Evolutionary conservation across 64 coral and sea anemone genomes (phyloP).

Genomic region (Montipora capricornis): DNA sequence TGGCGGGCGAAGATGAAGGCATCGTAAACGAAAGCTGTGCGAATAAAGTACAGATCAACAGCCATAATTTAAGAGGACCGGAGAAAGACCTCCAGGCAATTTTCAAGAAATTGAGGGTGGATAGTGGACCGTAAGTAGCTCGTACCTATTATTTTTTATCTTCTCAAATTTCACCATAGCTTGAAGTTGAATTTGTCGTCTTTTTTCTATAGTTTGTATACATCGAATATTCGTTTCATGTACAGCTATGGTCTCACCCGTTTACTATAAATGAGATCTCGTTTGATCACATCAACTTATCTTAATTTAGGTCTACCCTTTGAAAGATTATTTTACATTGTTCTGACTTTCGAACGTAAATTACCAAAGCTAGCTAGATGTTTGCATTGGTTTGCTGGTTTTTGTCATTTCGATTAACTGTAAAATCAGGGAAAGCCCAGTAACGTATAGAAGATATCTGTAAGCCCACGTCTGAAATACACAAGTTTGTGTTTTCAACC

Average conservation of each 20-base stretch:
- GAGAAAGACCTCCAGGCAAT: slow-evolving; percentile 94
- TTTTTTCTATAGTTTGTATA: background rate
- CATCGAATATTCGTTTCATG: background rate
- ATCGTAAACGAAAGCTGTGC: background rate
- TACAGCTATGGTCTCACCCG: background rate
- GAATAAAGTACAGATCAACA: background rate
- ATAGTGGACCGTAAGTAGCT: slow-evolving; percentile 80
- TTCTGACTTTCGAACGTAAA: no score
- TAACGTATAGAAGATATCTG: no score
- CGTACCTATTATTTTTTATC: background rate
- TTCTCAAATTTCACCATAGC: background rate
- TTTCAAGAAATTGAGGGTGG: slow-evolving; percentile 92
- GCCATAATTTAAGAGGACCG: slow-evolving; percentile 17
- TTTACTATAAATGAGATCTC: no score
- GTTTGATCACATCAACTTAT: background rate
- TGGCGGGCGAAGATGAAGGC: background rate
- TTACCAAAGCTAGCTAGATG: no score
- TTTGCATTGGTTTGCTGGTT: no score
- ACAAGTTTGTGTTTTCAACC: no score
- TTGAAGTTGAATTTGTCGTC: background rate
- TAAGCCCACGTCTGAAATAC: no score
- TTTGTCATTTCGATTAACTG: no score
- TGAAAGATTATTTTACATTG: no score
- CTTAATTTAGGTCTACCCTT: no score
- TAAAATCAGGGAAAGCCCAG: no score